Evolutionary conservation across 2,797 vertebrate genomes (phyloP), one percentile per base, ranked within the genome.

Genomic region (Champsocephalus esox): DNA sequence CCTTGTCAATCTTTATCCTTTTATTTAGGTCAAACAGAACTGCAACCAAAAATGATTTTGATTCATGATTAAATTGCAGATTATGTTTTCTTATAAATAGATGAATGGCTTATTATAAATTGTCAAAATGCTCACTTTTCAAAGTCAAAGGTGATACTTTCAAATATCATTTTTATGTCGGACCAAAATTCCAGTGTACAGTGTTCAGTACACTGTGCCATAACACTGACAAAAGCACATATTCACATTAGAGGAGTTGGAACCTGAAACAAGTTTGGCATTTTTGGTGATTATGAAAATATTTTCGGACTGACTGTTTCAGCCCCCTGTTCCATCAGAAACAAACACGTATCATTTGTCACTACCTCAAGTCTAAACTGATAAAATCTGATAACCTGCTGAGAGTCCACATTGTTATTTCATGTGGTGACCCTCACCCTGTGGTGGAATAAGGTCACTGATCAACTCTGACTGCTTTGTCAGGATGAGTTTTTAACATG

Each of bases 301-400:
- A 54, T 56, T 5, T 49, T 17, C 0, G 0, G 0, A 28, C 46
- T 0, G 17, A 8, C 9, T 12, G 0, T 41, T 43, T 50, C 21
- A 32, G 19, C 24, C 43, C 11, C 0, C 16, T n/a, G 8, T 38
- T 52, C 16, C 41, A 41, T 38, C 38, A 19, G 12, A 45, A 43
- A 14, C 45, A 38, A 43, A 14, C 45, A 38, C 2, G 28, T 17
- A 4, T 46, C 28, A 9, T 9, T 14, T 13, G 9, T 46, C 24
- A 28, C 24, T 28, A 45, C 16, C 43, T 58, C 6, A 32, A 41
- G 50, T 21, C 43, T 44, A 10, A 64, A 67, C 41, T 43, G 45
- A 21, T 28, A 16, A 44, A 46, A 2, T 56, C 48, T 52, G 7
- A 9, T 2, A 59, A 12, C 17, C 59, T 24, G 6, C 48, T 43